Percentiles rank a stretch among this genome's conserved stretches.
Conservation (phyloP, 2,888 invertebrate genomes). For the Pterostichus niger region DNA sequence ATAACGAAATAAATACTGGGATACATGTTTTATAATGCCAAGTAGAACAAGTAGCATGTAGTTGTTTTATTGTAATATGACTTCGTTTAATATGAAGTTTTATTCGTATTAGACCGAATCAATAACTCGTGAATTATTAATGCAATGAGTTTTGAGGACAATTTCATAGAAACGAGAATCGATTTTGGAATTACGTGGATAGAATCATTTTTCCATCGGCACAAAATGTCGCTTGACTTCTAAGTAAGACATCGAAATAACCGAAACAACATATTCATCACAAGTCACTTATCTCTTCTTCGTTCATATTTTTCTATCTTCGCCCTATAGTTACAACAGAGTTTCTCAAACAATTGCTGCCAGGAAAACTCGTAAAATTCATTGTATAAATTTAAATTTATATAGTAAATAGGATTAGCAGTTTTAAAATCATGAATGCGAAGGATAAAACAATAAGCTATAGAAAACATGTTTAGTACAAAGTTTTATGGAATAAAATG, state of each 20-base stretch:
- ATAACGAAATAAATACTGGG: too few relatives aligned
- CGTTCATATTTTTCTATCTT: not conserved
- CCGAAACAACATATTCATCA: constrained; percentile 31
- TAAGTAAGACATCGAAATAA: constrained; percentile 10
- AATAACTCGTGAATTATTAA: constrained; percentile 34
- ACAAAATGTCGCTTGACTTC: not conserved
- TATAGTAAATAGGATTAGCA: not conserved
- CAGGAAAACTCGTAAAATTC: too few relatives aligned
- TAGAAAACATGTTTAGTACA: not conserved
- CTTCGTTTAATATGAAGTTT: not conserved
- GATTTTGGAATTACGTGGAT: not conserved
- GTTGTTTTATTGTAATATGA: not conserved
- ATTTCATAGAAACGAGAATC: constrained; percentile 25
- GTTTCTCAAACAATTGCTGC: not conserved
- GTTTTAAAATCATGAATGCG: not conserved
- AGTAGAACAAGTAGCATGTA: too few relatives aligned
- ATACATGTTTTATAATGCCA: too few relatives aligned
- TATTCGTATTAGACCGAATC: not conserved
- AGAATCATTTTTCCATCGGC: constrained; percentile 32
- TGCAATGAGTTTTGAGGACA: constrained; percentile 28
- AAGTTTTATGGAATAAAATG: not conserved
- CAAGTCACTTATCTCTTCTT: constrained; percentile 18
- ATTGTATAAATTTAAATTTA: too few relatives aligned
- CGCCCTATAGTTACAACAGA: not conserved
- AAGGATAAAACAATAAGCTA: not conserved